Evolutionary conservation across 2,888 invertebrate genomes (phyloP).

Genomic region (Ochlodes sylvanus): DNA sequence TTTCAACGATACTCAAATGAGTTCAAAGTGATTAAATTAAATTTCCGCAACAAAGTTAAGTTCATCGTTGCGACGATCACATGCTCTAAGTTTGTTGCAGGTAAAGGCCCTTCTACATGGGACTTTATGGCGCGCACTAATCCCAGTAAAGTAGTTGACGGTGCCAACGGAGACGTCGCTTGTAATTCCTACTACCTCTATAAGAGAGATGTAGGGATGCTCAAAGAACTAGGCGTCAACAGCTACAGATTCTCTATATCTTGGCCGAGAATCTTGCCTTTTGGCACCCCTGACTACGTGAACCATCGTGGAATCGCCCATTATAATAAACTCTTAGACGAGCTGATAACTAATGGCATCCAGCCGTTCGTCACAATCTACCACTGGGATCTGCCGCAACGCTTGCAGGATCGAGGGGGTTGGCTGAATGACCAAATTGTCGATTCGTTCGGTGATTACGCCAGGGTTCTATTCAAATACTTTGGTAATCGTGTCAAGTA

Average conservation of each 20-base stretch:
- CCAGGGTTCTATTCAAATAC: constrained; percentile 60
- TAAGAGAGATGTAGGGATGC: constrained; percentile 68
- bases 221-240: constrained; percentile 61
- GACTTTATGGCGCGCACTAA: constrained; percentile 59
- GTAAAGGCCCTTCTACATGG: constrained; percentile 81
- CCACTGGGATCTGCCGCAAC: constrained; percentile 78
- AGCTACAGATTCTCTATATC: constrained; percentile 80
- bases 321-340: constrained; percentile 86
- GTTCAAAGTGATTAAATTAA: too few species aligned
- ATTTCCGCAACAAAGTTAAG: too few species aligned
- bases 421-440: constrained; percentile 65
- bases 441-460: constrained; percentile 71
- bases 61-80: too few species aligned
- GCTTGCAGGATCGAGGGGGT: constrained; percentile 78
- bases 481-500: constrained; percentile 82
- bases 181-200: constrained; percentile 86
- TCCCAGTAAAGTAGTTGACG: constrained; percentile 43
- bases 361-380: constrained; percentile 82
- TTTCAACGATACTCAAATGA: too few species aligned
- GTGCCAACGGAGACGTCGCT: constrained; percentile 83
- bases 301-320: constrained; percentile 84
- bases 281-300: constrained; percentile 71
- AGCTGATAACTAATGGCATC: constrained; percentile 83
- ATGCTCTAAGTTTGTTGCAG: constrained; percentile 51
- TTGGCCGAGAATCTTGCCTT: constrained; percentile 86